Evolutionary conservation across 2,113 vertebrate species (phyloP), one percentile per base, ranked within the genome.

Genomic region (Callipepla californica): DNA sequence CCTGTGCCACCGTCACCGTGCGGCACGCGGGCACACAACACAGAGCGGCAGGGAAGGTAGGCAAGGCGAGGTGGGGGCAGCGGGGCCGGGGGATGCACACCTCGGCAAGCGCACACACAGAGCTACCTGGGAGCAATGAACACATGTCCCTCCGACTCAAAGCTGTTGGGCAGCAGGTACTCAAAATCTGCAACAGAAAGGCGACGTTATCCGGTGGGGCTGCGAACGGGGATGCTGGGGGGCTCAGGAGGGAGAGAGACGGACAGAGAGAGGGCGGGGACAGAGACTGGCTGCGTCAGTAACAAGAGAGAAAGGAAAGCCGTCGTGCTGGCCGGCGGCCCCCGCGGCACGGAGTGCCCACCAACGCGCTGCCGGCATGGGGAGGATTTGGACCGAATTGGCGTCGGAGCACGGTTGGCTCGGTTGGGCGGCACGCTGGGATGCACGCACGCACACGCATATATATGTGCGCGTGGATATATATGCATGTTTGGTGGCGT

Each of bases 171-270:
- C 98, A 99, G 99, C 98, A 99, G 98, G 98, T 98, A 99, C 98
- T 99, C 99, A 99, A 99, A 99, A 99, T 99, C 99, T 99, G 99
- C 98, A 99, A 99, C 98, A 99, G 99, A 99, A 99, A 99, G 96
- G 98, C 98, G 98, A 98, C 97, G 98, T 99, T 99, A 99, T 98
- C 98, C 81, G 97, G 98, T 95, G 95, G 95, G 96, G 97, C 85
- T 67, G 77, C 73, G 65, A 93, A 96, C 42, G 21, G 80, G 66
- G 81, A 23, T 0, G 85, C n/a, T 3, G 66, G 85, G 97, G 92
- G 95, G 96, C 94, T 65, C 96, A 93, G 96, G 94, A 96, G 91
- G 95, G 97, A 97, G 92, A 96, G 96, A 96, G 97, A 96, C 96
- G 95, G 89, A 90, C 62, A 95, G 55, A 74, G 97, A 91, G 95